A percentile compares a stretch with the other conserved stretches of the same genome.
Conservation (phyloP, 1,140 invertebrate genomes). For the Bombus pyrosoma region DNA sequence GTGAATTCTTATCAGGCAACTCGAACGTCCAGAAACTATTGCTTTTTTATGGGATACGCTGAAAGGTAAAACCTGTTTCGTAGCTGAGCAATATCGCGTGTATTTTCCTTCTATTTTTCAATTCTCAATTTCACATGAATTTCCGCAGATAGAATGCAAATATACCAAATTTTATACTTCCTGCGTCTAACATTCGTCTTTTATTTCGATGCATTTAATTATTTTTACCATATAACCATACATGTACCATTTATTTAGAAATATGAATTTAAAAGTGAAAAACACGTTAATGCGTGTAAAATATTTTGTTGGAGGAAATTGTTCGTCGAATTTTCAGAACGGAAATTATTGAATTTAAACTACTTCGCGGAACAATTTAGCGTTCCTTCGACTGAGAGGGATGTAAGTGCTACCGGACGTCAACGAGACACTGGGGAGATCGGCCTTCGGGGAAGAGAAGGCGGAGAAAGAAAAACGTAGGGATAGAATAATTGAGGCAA, state of each 20-base stretch:
- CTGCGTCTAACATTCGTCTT: not conserved
- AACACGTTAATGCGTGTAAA: too few species aligned
- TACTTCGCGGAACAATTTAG: constrained; percentile 28
- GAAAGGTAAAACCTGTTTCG: not conserved
- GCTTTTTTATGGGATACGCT: not conserved
- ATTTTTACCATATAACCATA: not conserved
- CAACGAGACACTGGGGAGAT: constrained; percentile 56
- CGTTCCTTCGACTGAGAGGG: constrained; percentile 12
- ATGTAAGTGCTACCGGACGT: constrained; percentile 50
- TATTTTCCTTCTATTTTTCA: not conserved
- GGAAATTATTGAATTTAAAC: constrained; percentile 22
- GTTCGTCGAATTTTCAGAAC: not conserved
- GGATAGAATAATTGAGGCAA: constrained; percentile 74
- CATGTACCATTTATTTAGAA: too few species aligned
- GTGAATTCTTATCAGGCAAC: constrained; percentile 7
- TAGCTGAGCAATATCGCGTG: not conserved
- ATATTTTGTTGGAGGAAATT: not conserved
- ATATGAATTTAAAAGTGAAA: too few species aligned
- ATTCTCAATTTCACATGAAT: not conserved
- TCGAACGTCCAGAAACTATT: not conserved
- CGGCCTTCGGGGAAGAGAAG: constrained; percentile 38
- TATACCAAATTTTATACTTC: not conserved
- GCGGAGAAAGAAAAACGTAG: constrained; percentile 56
- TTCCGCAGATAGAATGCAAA: not conserved
- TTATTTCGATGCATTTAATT: not conserved